A percentile compares a stretch with the other conserved stretches of the same genome.
Conservation (phyloP, 2,113 vertebrate genomes). For the Rhagologus leucostigma region DNA sequence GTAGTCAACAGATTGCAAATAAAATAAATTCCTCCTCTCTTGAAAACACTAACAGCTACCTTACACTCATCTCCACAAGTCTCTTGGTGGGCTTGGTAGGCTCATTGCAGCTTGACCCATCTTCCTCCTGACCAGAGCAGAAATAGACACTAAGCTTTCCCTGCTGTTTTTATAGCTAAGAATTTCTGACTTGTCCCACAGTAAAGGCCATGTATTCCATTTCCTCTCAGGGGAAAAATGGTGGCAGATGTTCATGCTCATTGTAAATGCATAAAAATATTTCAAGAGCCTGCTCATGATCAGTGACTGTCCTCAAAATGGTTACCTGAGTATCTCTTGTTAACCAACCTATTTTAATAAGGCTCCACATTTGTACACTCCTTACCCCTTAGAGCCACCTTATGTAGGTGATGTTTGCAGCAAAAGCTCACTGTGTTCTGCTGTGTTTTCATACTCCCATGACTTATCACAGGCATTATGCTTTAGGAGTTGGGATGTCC, state of each 20-base stretch:
- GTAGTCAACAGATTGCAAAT: neutral
- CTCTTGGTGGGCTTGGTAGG: neutral
- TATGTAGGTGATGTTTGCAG: neutral
- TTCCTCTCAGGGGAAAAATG: neutral
- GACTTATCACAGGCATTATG: neutral
- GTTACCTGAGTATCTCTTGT: neutral
- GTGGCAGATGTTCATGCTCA: neutral
- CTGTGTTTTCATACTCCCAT: neutral
- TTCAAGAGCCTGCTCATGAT: neutral
- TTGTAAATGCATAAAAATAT: neutral
- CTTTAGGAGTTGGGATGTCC: neutral
- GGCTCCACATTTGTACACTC: neutral
- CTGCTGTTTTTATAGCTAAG: neutral
- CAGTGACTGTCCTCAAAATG: neutral
- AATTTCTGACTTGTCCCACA: neutral
- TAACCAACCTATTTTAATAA: neutral
- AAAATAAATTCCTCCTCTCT: neutral
- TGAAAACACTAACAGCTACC: neutral
- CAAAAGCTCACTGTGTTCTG: neutral
- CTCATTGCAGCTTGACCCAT: rapidly evolving
- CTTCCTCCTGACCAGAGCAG: neutral
- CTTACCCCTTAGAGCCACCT: neutral
- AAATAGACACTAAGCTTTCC: neutral
- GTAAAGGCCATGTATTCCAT: neutral
- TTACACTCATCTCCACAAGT: neutral